Conservation (phyloP, 2,888 invertebrate species). For the Leptopterna dolabrata region DNA sequence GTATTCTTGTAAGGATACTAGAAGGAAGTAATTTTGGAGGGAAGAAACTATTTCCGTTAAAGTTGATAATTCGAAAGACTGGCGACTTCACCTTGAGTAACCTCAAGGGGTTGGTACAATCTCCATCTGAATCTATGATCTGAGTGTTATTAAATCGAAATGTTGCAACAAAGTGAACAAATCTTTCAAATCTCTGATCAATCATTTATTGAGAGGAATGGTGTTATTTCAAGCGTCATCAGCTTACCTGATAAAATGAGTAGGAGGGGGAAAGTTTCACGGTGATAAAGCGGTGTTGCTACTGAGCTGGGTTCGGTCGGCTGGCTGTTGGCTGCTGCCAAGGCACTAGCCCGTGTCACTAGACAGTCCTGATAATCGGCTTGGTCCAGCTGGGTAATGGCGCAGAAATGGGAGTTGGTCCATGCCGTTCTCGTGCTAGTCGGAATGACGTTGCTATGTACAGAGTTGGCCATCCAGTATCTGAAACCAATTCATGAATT, state of each 20-base stretch:
- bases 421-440: slow-evolving; percentile 71
- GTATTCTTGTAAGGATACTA: too few relatives aligned
- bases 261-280: not conserved
- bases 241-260: not conserved
- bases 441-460: slow-evolving; percentile 71
- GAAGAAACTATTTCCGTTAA: too few relatives aligned
- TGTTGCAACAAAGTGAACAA: too few relatives aligned
- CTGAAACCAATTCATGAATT: slow-evolving; percentile 68
- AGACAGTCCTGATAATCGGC: slow-evolving; percentile 83
- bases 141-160: too few relatives aligned
- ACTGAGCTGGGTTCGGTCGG: slow-evolving; percentile 46
- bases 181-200: too few relatives aligned
- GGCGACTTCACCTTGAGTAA: too few relatives aligned
- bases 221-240: too few relatives aligned
- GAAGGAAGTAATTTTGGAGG: too few relatives aligned
- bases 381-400: slow-evolving; percentile 85
- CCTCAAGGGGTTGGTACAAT: too few relatives aligned
- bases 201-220: too few relatives aligned
- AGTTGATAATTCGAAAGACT: too few relatives aligned
- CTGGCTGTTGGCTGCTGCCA: slow-evolving; percentile 58
- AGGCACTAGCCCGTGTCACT: slow-evolving; percentile 77
- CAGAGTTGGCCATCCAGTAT: slow-evolving; percentile 83
- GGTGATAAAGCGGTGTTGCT: not conserved
- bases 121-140: too few relatives aligned
- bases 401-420: slow-evolving; percentile 86